phyloP scores from a whole-genome alignment of 2,888 invertebrate species.

The Ichneumon xanthorius region DNA sequence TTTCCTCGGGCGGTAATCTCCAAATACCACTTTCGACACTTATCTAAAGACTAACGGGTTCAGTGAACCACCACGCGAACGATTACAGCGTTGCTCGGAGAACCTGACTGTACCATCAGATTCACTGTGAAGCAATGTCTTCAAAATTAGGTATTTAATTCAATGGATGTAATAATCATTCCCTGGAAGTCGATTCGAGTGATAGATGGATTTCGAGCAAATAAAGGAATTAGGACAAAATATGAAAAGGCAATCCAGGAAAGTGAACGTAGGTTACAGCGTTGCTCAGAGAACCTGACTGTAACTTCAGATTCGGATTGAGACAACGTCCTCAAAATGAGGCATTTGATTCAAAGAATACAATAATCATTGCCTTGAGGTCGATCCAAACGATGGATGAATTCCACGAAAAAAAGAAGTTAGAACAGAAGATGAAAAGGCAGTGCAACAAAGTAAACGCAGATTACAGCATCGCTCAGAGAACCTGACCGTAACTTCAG shows the following conservation, averaged over 20 bases:
- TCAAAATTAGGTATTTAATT: not conserved
- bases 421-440: not conserved
- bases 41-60: constrained; percentile 5
- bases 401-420: not conserved
- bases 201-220: not conserved
- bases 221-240: not conserved
- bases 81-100: not conserved
- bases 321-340: not conserved
- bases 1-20: not conserved
- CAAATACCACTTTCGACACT: not conserved
- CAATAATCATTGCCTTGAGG: not conserved
- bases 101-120: not conserved
- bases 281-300: not conserved
- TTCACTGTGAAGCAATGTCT: not conserved
- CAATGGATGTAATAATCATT: not conserved
- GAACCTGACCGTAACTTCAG: not conserved
- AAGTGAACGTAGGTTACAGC: not conserved
- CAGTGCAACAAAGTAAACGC: too few relatives aligned
- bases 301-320: not conserved
- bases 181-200: not conserved
- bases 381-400: not conserved
- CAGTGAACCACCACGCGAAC: not conserved
- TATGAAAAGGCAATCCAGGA: not conserved
- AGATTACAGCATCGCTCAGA: not conserved
- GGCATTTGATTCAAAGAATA: not conserved